A percentile compares a stretch with the other conserved stretches of the same genome.
Conservation (phyloP, 2,797 vertebrate genomes). For the Notoglanidium macrostoma region DNA sequence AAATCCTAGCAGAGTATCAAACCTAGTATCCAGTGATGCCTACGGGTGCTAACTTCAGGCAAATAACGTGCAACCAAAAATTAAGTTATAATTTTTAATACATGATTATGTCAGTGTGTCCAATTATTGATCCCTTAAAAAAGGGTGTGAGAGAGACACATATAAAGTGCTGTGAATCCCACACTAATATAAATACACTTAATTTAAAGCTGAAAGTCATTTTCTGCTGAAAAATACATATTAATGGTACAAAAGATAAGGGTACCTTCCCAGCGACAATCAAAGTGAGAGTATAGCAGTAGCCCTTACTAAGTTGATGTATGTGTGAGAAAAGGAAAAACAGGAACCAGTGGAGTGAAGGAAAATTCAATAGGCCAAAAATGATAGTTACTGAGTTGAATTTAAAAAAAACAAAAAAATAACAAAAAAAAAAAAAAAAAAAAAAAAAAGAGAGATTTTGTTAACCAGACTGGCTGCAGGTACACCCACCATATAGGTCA, state of each 20-base stretch:
- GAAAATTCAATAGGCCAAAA: background rate
- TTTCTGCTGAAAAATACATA: background rate
- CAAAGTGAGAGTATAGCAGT: background rate
- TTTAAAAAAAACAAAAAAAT: background rate
- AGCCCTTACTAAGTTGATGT: background rate
- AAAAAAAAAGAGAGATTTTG: background rate
- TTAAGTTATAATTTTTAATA: background rate
- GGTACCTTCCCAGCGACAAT: too few relatives aligned
- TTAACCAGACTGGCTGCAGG: background rate
- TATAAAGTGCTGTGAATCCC: background rate
- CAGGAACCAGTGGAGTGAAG: background rate
- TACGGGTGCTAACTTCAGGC: background rate
- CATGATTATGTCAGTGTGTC: background rate
- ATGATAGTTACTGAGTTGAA: background rate
- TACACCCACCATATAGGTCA: background rate
- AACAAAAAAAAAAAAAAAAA: background rate
- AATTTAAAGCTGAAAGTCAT: constrained; percentile 13
- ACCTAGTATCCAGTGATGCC: background rate
- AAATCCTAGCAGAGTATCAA: background rate
- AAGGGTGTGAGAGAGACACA: background rate
- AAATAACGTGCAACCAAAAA: too few relatives aligned
- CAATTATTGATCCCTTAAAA: background rate
- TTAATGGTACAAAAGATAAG: background rate
- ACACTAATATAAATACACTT: background rate
- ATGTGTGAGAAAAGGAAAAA: background rate